These are phyloP conservation scores for Sorex fumeus DNA, from an alignment of 2,113 vertebrate species.

Conservation along the genomic window DNA sequence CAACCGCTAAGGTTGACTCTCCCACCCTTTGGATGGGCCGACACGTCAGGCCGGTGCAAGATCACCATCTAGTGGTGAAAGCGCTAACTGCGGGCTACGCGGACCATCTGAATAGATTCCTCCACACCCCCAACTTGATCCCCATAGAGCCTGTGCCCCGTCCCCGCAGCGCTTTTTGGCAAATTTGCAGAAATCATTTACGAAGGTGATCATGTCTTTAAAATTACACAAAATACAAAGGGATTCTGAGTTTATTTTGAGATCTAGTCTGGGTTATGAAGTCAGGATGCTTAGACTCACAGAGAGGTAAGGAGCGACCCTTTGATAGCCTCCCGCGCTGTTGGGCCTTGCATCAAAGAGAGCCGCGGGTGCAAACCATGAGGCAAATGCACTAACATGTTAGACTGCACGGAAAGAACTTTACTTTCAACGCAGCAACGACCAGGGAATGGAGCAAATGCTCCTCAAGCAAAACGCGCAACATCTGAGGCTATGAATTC, in stretches of 20 bases:
- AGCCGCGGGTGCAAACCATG: not conserved
- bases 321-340: not conserved
- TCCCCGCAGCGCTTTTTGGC: not conserved
- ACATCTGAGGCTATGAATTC: not conserved
- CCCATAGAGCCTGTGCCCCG: not conserved
- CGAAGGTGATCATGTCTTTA: constrained; percentile 43
- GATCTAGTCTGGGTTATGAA: constrained; percentile 22
- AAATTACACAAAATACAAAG: constrained; percentile 21
- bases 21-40: constrained; percentile 13
- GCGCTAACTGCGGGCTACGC: constrained; percentile 2
- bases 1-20: not conserved
- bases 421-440: not conserved
- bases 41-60: constrained; percentile 56
- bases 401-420: not conserved
- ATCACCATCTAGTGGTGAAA: constrained; percentile 75
- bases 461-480: not conserved
- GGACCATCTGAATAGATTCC: not conserved
- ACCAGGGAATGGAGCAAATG: not conserved
- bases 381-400: not conserved
- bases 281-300: not conserved
- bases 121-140: not conserved
- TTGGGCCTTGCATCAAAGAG: not conserved
- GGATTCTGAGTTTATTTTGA: constrained; percentile 28
- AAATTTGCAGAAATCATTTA: constrained; percentile 38
- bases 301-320: not conserved